A percentile compares a stretch with the other conserved stretches of the same genome.
These are phyloP conservation scores for Podarcis siculus DNA, from an alignment of 2,797 vertebrate genomes.

Conservation along the genomic window DNA sequence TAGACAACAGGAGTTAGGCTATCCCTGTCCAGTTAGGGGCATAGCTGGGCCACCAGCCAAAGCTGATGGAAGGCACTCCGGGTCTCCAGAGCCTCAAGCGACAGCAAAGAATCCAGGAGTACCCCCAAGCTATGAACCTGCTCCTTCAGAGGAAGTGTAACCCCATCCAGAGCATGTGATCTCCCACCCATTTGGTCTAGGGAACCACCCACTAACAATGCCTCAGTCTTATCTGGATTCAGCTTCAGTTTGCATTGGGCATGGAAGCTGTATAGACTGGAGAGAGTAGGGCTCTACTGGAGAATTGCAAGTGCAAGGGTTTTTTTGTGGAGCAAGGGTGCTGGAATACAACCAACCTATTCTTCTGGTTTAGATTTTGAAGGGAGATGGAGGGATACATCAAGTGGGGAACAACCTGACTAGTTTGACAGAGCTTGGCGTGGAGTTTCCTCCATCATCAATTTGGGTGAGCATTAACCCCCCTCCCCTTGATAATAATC, in stretches of 20 bases:
- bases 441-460: neutral
- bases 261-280: neutral
- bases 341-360: neutral
- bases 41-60: no score
- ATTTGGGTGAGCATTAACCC: neutral
- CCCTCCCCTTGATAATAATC: neutral
- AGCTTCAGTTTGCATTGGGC: neutral
- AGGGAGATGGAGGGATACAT: neutral
- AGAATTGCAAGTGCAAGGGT: neutral
- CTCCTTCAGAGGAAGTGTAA: no score
- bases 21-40: no score
- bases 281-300: neutral
- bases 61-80: no score
- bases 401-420: no score
- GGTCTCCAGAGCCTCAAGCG: rapidly evolving
- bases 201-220: no score
- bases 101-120: no score
- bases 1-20: no score
- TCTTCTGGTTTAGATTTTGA: neutral
- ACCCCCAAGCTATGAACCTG: no score
- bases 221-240: neutral
- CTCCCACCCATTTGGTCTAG: no score
- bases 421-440: neutral
- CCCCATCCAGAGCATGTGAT: no score
- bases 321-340: neutral